Conservation (phyloP, 2,113 vertebrate genomes). For the Taxidea taxus region DNA sequence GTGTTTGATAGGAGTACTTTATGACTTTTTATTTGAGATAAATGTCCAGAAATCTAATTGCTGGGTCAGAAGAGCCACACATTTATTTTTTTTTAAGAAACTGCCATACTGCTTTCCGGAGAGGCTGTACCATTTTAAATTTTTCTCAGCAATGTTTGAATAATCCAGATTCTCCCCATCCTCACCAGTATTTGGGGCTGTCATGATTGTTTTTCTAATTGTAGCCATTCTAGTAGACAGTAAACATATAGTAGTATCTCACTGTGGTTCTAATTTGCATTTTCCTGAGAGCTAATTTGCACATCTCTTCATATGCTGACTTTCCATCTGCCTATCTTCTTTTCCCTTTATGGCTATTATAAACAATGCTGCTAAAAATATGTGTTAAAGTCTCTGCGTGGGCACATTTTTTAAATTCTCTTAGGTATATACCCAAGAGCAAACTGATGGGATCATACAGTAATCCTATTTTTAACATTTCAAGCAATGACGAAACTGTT, state of each 20-base stretch:
- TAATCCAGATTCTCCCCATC: background rate
- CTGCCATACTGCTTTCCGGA: background rate
- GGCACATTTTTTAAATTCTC: background rate
- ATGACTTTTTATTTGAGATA: background rate
- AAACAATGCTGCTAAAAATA: background rate
- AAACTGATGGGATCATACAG: background rate
- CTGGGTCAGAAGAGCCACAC: background rate
- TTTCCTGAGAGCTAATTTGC: background rate
- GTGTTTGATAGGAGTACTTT: background rate
- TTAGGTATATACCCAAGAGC: background rate
- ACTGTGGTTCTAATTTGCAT: background rate
- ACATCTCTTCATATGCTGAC: background rate
- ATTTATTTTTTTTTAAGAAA: background rate
- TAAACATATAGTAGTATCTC: accelerated
- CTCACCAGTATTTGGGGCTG: no score
- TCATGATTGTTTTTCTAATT: background rate
- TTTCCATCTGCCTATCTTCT: background rate
- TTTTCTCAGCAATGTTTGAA: background rate
- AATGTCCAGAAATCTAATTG: background rate
- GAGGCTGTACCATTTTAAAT: background rate
- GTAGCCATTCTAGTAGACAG: background rate
- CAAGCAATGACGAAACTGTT: background rate
- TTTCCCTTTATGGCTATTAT: background rate
- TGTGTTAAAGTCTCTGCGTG: background rate
- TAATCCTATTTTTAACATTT: background rate